Evolutionary conservation across 2,888 invertebrate genomes (phyloP).

Genomic region (Tanytarsus gracilentus): DNA sequence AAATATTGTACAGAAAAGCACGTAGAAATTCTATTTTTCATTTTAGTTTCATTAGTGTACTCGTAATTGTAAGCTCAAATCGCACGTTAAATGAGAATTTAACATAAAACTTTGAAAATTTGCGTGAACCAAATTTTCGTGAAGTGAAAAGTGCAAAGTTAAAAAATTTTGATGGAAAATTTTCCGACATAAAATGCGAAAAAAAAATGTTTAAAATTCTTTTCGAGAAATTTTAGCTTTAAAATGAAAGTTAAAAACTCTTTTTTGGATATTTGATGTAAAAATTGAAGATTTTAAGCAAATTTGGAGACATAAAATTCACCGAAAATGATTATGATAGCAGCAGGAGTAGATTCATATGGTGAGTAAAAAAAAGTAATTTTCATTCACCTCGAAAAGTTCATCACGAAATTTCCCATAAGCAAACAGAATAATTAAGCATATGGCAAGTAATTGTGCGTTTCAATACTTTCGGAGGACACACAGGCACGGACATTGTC

Average conservation of each 20-base stretch:
- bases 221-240: neutral
- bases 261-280: neutral
- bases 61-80: neutral
- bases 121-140: neutral
- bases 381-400: neutral
- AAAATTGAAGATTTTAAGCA: neutral
- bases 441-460: neutral
- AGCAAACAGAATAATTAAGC: neutral
- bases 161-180: neutral
- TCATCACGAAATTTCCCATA: neutral
- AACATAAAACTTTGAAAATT: no score
- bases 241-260: neutral
- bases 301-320: neutral
- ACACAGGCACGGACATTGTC: no score
- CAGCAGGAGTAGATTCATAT: constrained; percentile 25
- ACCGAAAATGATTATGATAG: constrained; percentile 25
- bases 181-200: neutral
- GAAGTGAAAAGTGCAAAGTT: neutral
- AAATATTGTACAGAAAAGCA: neutral
- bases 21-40: constrained; percentile 2
- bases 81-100: neutral
- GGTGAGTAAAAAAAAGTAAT: constrained; percentile 1
- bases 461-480: no score
- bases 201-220: neutral
- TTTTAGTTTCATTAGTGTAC: neutral